Evolutionary conservation across 2,888 invertebrate species (phyloP), one percentile per base, ranked within the genome.

Genomic region (Drosophila merina): DNA sequence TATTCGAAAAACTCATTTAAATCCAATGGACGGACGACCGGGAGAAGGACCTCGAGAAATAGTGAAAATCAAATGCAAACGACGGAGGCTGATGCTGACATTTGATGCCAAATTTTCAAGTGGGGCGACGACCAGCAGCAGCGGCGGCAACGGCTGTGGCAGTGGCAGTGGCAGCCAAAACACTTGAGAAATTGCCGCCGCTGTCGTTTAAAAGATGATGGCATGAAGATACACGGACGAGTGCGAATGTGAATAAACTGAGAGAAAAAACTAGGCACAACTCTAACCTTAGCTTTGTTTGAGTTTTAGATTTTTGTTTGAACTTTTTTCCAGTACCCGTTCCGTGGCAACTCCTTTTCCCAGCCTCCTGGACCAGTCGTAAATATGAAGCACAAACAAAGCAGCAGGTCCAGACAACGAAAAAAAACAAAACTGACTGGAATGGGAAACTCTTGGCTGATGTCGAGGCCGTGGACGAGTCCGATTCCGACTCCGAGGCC

Each of bases 61-160:
- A 84, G 78, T 79, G 81, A 79, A 88, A 87, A 87, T 82, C 79
- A 77, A 86, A 86, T 88, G 83, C 84, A 86, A 84, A 85, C 86
- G 75, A 51, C 56, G 52, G 33, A 30, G 48, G 48, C 73, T 77
- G 88, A 77, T 72, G 84, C 87, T 86, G 85, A 88, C 85, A 88
- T 86, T 86, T 88, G 85, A 86, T 86, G 85, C 88, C 85, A 81
- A 88, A 86, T 88, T 86, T 86, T 88, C 87, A 86, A 86, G 88
- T 86, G 87, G 81, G 72, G 67, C 75, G 62, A 58, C 55, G 50
- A 67, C 44, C 56, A 71, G 59, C 14, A 14, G 14, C 56, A 71
- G 59, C 14, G 1, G 14, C 14, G 14, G 14, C 14, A 14, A 14
- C 55, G 58, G 60, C 2, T 14, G 14, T 14, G 14, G 14, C 64